A percentile compares a stretch with the other conserved stretches of the same genome.
These are phyloP conservation scores for Percina caprodes DNA, from an alignment of 2,113 vertebrate genomes.

Conservation along the genomic window DNA sequence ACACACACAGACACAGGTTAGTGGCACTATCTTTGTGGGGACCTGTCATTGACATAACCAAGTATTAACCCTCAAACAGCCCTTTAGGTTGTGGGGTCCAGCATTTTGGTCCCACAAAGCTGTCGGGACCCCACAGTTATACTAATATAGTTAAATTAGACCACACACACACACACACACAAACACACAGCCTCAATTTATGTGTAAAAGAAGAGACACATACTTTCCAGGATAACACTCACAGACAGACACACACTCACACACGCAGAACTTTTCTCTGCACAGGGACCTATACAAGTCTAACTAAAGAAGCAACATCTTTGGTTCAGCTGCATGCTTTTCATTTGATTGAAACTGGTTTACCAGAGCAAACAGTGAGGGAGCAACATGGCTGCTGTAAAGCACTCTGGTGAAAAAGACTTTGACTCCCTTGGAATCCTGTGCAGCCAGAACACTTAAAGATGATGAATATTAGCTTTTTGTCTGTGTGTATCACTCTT, in stretches of 20 bases:
- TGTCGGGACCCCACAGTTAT: no score
- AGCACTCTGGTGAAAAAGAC: constrained; percentile 7
- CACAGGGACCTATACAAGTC: constrained; percentile 9
- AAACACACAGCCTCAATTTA: background rate
- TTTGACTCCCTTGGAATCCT: constrained; percentile 30
- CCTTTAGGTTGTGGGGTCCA: no score
- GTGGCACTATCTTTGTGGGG: no score
- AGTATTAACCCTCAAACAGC: no score
- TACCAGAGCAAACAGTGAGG: constrained; percentile 36
- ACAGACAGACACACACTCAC: constrained; percentile 5
- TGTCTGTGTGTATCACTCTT: constrained; percentile 20
- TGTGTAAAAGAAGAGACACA: background rate
- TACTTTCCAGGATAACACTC: background rate
- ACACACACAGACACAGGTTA: background rate
- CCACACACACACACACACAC: background rate
- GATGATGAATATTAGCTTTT: constrained; percentile 29
- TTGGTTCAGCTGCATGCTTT: constrained; percentile 29
- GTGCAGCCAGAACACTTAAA: constrained; percentile 37
- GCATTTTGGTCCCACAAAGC: no score
- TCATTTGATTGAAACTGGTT: constrained; percentile 54
- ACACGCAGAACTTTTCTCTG: constrained; percentile 10
- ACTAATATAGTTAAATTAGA: no score
- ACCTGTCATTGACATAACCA: no score
- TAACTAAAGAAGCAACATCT: constrained; percentile 10
- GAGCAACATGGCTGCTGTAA: constrained; percentile 28